Percentiles rank a stretch among this genome's conserved stretches.
phyloP scores from a whole-genome alignment of 2,888 invertebrate genomes.

The Philereme vetulata region DNA sequence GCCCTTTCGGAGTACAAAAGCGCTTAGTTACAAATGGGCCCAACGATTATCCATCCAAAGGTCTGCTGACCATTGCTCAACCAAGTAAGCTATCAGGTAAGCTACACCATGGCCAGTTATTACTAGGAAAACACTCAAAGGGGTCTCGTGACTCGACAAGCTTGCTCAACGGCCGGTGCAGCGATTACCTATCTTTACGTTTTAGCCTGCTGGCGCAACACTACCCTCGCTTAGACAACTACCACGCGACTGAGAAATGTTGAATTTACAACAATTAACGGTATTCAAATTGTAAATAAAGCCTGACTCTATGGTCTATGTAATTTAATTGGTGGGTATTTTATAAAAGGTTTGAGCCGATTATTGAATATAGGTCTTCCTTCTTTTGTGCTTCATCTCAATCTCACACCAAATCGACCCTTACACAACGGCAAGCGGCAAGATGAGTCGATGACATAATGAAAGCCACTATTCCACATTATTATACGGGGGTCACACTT shows the following conservation, averaged over 20 bases:
- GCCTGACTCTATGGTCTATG: conserved; percentile 4
- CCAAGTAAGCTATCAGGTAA: too few relatives aligned
- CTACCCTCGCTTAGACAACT: conserved; percentile 34
- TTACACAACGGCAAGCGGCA: too few relatives aligned
- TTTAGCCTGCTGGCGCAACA: conserved; percentile 34
- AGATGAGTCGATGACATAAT: too few relatives aligned
- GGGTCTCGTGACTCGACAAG: conserved; percentile 28
- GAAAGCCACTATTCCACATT: too few relatives aligned
- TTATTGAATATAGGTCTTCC: too few relatives aligned
- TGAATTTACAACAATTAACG: conserved; percentile 18
- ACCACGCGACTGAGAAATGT: conserved; percentile 33
- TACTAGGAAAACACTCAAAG: conserved; percentile 14
- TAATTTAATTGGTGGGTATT: not conserved
- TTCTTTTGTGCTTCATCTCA: too few relatives aligned
- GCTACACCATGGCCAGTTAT: not conserved
- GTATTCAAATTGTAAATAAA: conserved; percentile 22
- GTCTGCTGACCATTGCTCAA: too few relatives aligned
- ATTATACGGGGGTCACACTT: too few relatives aligned
- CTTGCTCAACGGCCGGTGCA: conserved; percentile 26
- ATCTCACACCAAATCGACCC: too few relatives aligned
- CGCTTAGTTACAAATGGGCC: too few relatives aligned
- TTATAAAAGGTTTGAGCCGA: not conserved
- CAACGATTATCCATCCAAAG: too few relatives aligned
- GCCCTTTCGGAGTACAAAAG: too few relatives aligned
- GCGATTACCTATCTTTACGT: conserved; percentile 35